Conservation (phyloP, 2,797 vertebrate genomes). For the Mormyrops attenuatus region DNA sequence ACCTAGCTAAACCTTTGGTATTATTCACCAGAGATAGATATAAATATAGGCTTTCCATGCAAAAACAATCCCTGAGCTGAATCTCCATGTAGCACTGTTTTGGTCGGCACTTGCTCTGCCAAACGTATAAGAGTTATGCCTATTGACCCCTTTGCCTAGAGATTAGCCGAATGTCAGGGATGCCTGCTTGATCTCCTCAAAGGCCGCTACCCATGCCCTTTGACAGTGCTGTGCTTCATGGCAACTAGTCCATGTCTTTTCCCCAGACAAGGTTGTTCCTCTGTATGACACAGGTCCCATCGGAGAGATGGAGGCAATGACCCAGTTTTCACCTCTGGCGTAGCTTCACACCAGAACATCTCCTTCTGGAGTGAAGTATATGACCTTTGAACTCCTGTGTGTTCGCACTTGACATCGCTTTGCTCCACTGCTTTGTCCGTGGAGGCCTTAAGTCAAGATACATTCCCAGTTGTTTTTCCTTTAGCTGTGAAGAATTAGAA, state of each 20-base stretch:
- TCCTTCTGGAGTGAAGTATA: background rate
- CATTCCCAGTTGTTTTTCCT: background rate
- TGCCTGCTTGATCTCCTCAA: background rate
- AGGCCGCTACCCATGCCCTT: background rate
- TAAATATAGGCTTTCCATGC: background rate
- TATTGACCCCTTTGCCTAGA: background rate
- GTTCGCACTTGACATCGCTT: background rate
- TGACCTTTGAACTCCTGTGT: background rate
- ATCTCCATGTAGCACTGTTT: background rate
- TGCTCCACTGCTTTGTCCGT: background rate
- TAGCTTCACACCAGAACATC: slow-evolving; percentile 2
- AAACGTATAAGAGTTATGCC: background rate
- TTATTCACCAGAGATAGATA: background rate
- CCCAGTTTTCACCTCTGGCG: background rate
- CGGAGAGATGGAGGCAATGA: background rate
- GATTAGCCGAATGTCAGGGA: background rate
- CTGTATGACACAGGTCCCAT: background rate
- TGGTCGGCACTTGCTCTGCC: background rate
- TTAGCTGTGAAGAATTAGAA: background rate
- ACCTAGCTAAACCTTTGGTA: background rate
- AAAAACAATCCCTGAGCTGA: background rate
- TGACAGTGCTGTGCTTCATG: background rate
- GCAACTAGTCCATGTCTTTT: background rate
- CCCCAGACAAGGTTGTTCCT: background rate
- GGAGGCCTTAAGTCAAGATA: background rate